These are phyloP conservation scores for Galaxias olidus DNA, from an alignment of 2,797 vertebrate genomes.

Conservation along the genomic window DNA sequence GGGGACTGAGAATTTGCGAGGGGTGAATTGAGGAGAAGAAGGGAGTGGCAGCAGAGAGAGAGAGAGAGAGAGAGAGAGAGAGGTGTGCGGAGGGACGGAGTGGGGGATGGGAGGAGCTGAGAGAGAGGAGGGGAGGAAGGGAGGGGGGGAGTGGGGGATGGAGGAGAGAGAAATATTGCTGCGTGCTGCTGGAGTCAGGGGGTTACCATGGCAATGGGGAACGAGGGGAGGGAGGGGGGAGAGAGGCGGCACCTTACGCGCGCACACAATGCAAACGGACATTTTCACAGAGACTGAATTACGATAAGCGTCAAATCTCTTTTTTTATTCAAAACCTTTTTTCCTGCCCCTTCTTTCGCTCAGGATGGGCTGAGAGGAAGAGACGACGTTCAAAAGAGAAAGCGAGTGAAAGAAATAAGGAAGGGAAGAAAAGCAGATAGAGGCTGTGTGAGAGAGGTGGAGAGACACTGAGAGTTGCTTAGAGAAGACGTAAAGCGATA, in stretches of 20 bases:
- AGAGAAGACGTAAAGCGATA: not conserved
- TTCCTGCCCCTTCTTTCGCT: conserved; percentile 22
- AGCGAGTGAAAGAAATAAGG: not conserved
- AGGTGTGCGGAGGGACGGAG: not conserved
- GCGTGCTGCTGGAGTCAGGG: conserved; percentile 55
- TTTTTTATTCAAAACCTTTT: conserved; percentile 43
- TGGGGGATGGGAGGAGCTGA: conserved; percentile 28
- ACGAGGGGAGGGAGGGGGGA: conserved; percentile 20
- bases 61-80: conserved; percentile 29
- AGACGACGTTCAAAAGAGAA: not conserved
- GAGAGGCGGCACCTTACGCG: conserved; percentile 12
- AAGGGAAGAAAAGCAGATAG: not conserved
- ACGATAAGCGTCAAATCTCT: conserved; percentile 38
- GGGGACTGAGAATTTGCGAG: conserved; percentile 9
- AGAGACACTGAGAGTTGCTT: not conserved
- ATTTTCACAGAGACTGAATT: conserved; percentile 43
- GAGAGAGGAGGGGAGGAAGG: conserved; percentile 35
- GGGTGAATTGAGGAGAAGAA: conserved; percentile 49
- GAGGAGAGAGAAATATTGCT: conserved; percentile 45
- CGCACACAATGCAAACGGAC: conserved; percentile 26
- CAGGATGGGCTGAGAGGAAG: not conserved
- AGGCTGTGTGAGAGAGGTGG: not conserved
- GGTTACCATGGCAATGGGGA: conserved; percentile 65
- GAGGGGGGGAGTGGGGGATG: conserved; percentile 55
- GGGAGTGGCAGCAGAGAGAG: conserved; percentile 61